These are phyloP conservation scores for Muntiacus reevesi DNA, from an alignment of 2,113 vertebrate genomes.

Conservation along the genomic window DNA sequence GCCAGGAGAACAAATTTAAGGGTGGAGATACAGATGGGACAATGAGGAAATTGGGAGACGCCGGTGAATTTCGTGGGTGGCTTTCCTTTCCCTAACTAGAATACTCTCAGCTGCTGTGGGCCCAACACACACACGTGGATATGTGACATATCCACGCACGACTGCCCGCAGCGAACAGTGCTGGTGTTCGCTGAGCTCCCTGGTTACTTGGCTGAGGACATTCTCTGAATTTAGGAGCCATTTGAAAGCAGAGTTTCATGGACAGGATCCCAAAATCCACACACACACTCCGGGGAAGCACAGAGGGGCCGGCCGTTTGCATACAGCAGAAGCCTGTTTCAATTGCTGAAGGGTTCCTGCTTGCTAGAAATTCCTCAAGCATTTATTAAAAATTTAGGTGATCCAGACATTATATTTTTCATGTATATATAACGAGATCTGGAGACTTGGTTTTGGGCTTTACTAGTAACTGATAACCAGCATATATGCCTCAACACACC, in stretches of 20 bases:
- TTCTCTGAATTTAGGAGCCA: neutral
- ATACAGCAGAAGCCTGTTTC: neutral
- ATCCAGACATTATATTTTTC: neutral
- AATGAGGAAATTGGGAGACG: neutral
- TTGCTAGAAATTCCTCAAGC: neutral
- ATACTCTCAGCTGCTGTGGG: neutral
- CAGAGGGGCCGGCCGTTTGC: neutral
- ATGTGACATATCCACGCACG: neutral
- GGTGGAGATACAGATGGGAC: neutral
- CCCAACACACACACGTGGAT: neutral
- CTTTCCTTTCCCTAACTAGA: neutral
- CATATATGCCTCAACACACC: neutral
- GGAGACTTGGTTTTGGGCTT: neutral
- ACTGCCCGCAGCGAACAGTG: neutral
- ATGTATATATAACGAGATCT: neutral
- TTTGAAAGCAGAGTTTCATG: neutral
- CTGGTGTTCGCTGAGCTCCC: neutral
- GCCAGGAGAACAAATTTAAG: neutral
- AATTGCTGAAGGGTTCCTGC: neutral
- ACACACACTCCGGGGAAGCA: neutral
- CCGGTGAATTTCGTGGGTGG: neutral
- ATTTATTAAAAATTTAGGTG: slow-evolving; percentile 12
- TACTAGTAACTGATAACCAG: neutral
- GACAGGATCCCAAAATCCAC: neutral
- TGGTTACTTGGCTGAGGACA: neutral